Evolutionary conservation across 92 coral and sea anemone species (phyloP).

Genomic region (Blastomussa wellsi): DNA sequence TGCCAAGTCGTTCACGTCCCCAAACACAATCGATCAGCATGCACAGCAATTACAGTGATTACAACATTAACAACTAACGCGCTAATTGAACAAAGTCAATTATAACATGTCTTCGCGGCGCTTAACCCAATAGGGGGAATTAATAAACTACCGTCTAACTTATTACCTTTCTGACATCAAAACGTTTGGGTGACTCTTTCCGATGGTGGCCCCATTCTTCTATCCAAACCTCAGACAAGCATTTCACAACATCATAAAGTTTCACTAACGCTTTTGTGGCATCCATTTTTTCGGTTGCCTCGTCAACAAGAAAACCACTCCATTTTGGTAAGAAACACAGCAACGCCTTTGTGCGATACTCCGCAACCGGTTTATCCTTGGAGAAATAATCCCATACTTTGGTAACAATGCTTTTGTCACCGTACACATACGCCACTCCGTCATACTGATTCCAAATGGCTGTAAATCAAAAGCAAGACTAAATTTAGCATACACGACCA

Average conservation of each 20-base stretch:
- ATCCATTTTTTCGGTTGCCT: conserved; percentile 20
- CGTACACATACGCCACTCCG: conserved; percentile 45
- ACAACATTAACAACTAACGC: too few species aligned
- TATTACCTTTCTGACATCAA: conserved; percentile 45
- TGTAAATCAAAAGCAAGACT: background rate
- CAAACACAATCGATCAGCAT: too few species aligned
- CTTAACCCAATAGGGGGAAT: background rate
- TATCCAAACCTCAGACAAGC: conserved; percentile 22
- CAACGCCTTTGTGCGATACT: conserved; percentile 36
- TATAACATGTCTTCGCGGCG: too few species aligned
- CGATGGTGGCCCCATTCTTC: background rate
- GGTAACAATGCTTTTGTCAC: background rate
- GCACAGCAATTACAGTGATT: too few species aligned
- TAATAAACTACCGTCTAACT: background rate
- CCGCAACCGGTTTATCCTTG: background rate
- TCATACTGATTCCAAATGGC: conserved; percentile 58
- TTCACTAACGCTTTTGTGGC: conserved; percentile 45
- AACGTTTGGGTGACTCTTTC: background rate
- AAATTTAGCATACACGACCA: too few species aligned
- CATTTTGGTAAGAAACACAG: conserved; percentile 56
- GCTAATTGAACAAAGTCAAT: too few species aligned
- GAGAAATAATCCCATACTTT: background rate
- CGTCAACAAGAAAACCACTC: conserved; percentile 50
- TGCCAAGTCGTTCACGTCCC: background rate
- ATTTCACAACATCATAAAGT: background rate